Base-by-base conservation (phyloP, 2,888 invertebrate species). In the Sepioteuthis lessoniana region DNA sequence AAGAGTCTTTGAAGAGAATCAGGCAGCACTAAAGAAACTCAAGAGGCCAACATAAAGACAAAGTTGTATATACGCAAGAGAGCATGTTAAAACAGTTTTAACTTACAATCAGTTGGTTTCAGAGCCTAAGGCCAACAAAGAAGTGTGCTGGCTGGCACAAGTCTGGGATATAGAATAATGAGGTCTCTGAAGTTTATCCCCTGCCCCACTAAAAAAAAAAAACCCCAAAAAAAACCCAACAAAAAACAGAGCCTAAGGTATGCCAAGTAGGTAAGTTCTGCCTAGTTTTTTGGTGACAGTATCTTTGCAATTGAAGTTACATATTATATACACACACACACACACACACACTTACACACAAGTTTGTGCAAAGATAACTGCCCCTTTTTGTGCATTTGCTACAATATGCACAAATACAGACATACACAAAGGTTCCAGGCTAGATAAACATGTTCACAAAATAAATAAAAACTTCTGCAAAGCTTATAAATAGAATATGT, bases 391-490 rank as follows among this genome's bases (percentile, higher is more conserved):
- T 76, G 76, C 76, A 76, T 76, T 76, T 76, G 35, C n/a, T 76
- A 76, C 3, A 76, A 76, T 13, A 76, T 76, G 76, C 76, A 76
- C 76, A 13, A 76, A n/a, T n/a, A n/a, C n/a, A n/a, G 35, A n/a
- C n/a, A 76, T n/a, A 76, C n/a, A 16, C 76, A 76, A 76, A 76
- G 76, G 76, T 19, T 76, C 76, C 76, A 35, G 76, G n/a, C n/a
- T 76, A 76, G 35, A 76, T 55, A 55, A 55, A 55, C 55, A 55
- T 76, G 76, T 76, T 35, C 76, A 76, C 76, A 76, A 76, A 76
- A 76, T 76, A 76, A 76, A 76, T 76, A 76, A n/a, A 35, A 76
- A n/a, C 76, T 76, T 76, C 76, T 76, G 76, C n/a, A 76, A 76
- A 76, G 76, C 76, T 76, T 76, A n/a, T n/a, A 76, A 76, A 55